These are phyloP conservation scores for Globodera ellingtonae DNA, from an alignment of 1,140 invertebrate species.

Conservation along the genomic window DNA sequence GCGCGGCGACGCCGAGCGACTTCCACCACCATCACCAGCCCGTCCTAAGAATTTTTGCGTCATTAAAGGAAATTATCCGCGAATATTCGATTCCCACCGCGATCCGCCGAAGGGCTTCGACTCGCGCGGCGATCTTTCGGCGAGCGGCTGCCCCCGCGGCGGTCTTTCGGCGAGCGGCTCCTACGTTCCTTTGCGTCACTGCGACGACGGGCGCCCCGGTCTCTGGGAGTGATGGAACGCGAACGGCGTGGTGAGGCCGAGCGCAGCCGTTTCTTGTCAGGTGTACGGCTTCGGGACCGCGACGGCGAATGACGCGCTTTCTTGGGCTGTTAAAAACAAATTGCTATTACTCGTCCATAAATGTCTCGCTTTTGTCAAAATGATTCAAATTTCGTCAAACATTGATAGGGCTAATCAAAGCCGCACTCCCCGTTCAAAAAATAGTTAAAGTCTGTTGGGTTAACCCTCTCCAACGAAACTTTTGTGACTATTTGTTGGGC, in stretches of 20 bases:
- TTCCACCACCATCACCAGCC: not conserved
- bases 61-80: not conserved
- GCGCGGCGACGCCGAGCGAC: not conserved
- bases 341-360: not conserved
- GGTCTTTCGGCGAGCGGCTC: not conserved
- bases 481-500: no score
- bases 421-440: not conserved
- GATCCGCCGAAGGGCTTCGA: not conserved
- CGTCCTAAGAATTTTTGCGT: no score
- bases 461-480: not conserved
- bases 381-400: not conserved
- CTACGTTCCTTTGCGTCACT: not conserved
- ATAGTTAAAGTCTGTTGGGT: not conserved
- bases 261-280: not conserved
- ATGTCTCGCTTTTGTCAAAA: not conserved
- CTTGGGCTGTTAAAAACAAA: not conserved
- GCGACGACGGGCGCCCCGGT: not conserved
- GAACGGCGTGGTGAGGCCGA: slow-evolving; percentile 28
- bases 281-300: slow-evolving; percentile 25
- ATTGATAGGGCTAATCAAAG: not conserved
- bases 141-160: not conserved
- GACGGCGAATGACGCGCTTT: slow-evolving; percentile 26
- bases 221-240: slow-evolving; percentile 21
- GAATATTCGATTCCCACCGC: not conserved
- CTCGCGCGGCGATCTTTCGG: not conserved